phyloP scores from a whole-genome alignment of 2,113 vertebrate species.

The Tiliqua scincoides region DNA sequence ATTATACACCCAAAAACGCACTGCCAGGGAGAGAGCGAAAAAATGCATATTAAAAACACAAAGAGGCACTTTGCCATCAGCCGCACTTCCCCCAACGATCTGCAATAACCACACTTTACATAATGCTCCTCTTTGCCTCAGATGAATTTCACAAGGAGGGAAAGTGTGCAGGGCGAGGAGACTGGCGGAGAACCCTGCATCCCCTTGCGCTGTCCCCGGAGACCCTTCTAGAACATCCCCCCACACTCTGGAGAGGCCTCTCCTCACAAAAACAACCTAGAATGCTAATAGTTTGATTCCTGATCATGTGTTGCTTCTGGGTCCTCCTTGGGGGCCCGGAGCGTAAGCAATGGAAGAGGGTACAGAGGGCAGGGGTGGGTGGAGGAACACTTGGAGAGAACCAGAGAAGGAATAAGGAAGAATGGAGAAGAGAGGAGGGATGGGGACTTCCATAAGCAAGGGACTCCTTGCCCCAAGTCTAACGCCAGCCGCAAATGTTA shows the following conservation, averaged over 20 bases:
- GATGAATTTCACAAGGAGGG: slow-evolving; percentile 67
- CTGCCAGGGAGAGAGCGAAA: slow-evolving; percentile 61
- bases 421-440: neutral
- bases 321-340: neutral
- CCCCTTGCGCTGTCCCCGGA: neutral
- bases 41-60: slow-evolving; percentile 85
- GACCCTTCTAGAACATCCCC: neutral
- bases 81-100: slow-evolving; percentile 68
- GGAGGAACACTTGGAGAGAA: too few species aligned
- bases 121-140: slow-evolving; percentile 74
- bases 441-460: neutral
- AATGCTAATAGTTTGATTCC: neutral
- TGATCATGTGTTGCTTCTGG: too few species aligned
- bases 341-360: too few species aligned
- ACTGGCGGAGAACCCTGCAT: accelerated
- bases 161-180: neutral
- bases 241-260: too few species aligned
- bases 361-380: too few species aligned
- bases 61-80: slow-evolving; percentile 80
- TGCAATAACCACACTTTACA: slow-evolving; percentile 79
- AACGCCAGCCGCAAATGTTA: too few species aligned
- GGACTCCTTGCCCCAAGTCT: neutral
- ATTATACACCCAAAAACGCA: slow-evolving; percentile 82
- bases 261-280: neutral
- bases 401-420: too few species aligned